phyloP scores from a whole-genome alignment of 1,140 invertebrate species.

The Galleria mellonella region DNA sequence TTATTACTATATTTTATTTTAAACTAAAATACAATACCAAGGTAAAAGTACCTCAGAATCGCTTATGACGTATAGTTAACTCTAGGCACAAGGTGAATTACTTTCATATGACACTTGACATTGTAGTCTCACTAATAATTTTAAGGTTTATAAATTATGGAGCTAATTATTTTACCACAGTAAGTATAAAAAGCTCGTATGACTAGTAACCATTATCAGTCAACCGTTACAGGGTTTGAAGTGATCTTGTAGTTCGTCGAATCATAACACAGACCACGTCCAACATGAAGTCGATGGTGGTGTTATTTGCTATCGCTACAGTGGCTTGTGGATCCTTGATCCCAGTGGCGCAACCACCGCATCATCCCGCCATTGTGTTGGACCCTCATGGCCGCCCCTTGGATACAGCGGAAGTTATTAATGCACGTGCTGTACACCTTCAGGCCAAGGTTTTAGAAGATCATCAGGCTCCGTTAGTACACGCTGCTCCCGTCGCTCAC shows the following conservation, averaged over 20 bases:
- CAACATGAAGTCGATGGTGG: slow-evolving; percentile 73
- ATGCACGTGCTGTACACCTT: slow-evolving; percentile 62
- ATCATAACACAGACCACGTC: slow-evolving; percentile 59
- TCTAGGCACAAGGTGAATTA: slow-evolving; percentile 35
- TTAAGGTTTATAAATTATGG: slow-evolving; percentile 25
- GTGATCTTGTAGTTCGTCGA: slow-evolving; percentile 25
- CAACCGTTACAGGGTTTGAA: slow-evolving; percentile 20
- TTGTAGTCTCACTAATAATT: slow-evolving; percentile 34
- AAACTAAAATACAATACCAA: background rate
- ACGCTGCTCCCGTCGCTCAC: slow-evolving; percentile 17
- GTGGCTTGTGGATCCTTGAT: slow-evolving; percentile 39
- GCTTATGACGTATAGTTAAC: background rate
- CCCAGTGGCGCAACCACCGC: slow-evolving; percentile 47
- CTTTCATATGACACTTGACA: slow-evolving; percentile 52
- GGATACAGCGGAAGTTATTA: slow-evolving; percentile 69
- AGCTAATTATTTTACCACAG: slow-evolving; percentile 18
- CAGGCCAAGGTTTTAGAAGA: slow-evolving; percentile 56
- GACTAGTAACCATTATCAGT: slow-evolving; percentile 25
- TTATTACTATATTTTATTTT: too few species aligned
- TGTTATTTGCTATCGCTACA: slow-evolving; percentile 60
- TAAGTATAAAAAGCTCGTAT: slow-evolving; percentile 27
- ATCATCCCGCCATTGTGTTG: slow-evolving; percentile 51
- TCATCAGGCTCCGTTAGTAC: slow-evolving; percentile 24
- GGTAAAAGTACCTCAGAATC: background rate
- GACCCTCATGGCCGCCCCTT: slow-evolving; percentile 56